These are phyloP conservation scores for Marcusenius ussheri DNA, from an alignment of 2,113 vertebrate genomes.

Conservation along the genomic window DNA sequence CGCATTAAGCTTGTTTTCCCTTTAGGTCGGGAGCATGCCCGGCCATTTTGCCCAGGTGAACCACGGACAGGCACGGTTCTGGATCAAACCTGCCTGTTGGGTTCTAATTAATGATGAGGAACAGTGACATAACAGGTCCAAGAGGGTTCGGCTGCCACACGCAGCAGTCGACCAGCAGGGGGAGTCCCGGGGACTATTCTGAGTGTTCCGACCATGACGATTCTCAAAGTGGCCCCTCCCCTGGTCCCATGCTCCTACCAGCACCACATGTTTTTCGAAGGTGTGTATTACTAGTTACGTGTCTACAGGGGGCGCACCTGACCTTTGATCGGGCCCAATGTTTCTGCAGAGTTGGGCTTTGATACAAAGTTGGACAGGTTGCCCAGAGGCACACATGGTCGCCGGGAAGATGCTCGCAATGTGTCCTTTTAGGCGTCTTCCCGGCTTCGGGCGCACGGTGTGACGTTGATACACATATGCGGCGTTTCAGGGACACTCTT, in stretches of 20 bases:
- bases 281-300: background rate
- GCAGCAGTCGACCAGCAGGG: background rate
- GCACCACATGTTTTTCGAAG: background rate
- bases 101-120: background rate
- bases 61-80: background rate
- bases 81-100: background rate
- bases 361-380: background rate
- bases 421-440: background rate
- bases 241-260: background rate
- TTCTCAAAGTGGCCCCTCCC: background rate
- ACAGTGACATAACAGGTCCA: background rate
- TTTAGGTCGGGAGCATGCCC: background rate
- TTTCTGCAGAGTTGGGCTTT: background rate
- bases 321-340: background rate
- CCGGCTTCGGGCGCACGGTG: background rate
- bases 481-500: background rate
- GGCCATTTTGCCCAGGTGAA: background rate
- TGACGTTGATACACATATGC: background rate
- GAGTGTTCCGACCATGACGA: background rate
- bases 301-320: background rate
- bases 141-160: background rate
- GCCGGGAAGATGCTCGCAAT: too few species aligned
- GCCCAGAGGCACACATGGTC: background rate
- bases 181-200: background rate
- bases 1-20: background rate